These are phyloP conservation scores for Hystrix cristata DNA, from an alignment of 2,113 vertebrate species.

Conservation along the genomic window DNA sequence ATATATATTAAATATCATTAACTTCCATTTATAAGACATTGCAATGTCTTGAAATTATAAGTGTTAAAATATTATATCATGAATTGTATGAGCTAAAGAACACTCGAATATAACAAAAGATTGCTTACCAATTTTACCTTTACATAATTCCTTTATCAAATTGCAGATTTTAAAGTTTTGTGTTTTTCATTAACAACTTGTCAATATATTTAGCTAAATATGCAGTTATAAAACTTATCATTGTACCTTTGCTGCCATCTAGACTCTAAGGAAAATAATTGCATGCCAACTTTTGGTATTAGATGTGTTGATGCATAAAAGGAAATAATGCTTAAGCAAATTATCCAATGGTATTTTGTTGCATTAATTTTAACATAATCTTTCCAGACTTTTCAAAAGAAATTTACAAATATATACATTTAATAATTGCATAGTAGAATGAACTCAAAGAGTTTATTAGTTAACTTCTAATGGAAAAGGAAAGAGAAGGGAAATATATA, in stretches of 20 bases:
- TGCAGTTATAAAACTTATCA: background rate
- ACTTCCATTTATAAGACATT: slow-evolving; percentile 35
- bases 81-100: background rate
- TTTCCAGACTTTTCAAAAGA: background rate
- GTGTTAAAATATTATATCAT: background rate
- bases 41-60: slow-evolving; percentile 25
- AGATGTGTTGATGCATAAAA: background rate
- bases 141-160: background rate
- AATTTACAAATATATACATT: background rate
- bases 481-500: background rate
- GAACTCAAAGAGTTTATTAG: background rate
- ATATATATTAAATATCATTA: background rate
- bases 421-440: background rate
- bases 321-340: background rate
- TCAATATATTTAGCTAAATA: background rate
- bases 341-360: background rate
- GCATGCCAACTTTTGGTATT: slow-evolving; percentile 43
- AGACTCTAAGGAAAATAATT: slow-evolving; percentile 68
- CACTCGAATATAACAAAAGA: background rate
- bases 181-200: slow-evolving; percentile 25
- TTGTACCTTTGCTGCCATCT: slow-evolving; percentile 90
- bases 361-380: background rate
- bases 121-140: background rate
- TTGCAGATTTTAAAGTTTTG: slow-evolving; percentile 41
- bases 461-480: background rate